Evolutionary conservation across 2,113 vertebrate genomes (phyloP), one percentile per base, ranked within the genome.

Genomic region (Grus americana): DNA sequence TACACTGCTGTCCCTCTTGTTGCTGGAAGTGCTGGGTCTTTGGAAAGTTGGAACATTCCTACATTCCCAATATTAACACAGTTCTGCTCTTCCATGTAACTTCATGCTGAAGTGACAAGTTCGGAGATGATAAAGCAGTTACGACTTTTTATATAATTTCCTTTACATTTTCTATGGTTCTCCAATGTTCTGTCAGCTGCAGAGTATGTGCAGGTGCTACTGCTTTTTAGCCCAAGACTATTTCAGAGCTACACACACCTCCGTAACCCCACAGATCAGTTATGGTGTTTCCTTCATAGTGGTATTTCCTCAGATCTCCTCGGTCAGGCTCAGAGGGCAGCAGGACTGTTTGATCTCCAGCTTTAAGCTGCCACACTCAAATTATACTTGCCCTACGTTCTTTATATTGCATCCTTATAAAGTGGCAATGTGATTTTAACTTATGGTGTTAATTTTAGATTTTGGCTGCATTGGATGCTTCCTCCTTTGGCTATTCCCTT

Each of bases 221-320:
- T 63, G 32, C 18, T 42, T 80, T 80, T 86, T 58, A 74, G 30
- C 42, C 38, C 24, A 78, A 67, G 73, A 59, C 24, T 26, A 38
- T 74, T 21, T 79, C 0, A 0, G n/a, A 79, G 52, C n/a, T 81
- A 42, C 57, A 49, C 8, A 44, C 0, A 0, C 32, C 66, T 71
- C 44, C 1, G 7, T 67, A 90, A 80, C 12, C 15, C 20, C 22
- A n/a, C 27, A 52, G 80, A 76, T 54, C 20, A 73, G 10, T 22
- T 83, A 38, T 21, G 18, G 21, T 61, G 7, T 54, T 91, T 79
- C 62, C 88, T 73, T 68, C 4, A 5, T 4, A 12, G 44, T 2
- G 18, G 20, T 61, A 20, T 89, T 91, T 86, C 72, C 18, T 5
- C 49, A 86, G 58, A 20, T 30, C 32, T 71, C 34, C 32, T 79